Conservation (phyloP, 2,888 invertebrate species). For the Melangyna quadrimaculata region DNA sequence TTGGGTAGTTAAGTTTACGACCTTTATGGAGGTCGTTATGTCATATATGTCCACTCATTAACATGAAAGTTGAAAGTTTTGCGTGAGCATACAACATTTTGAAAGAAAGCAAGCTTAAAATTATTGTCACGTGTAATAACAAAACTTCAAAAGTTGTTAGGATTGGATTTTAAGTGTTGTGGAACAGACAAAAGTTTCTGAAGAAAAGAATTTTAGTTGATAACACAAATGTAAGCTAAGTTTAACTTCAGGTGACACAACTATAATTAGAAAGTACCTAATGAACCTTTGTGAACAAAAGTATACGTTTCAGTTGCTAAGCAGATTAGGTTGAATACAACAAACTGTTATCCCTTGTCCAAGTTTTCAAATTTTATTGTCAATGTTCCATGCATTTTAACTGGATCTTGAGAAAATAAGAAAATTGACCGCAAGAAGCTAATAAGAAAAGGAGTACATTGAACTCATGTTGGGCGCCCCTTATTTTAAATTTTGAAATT, state of each 20-base stretch:
- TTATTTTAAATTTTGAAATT: too few species aligned
- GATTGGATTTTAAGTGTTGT: background rate
- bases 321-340: too few species aligned
- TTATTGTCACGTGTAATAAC: constrained; percentile 21
- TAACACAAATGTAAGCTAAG: background rate
- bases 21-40: constrained; percentile 40
- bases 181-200: background rate
- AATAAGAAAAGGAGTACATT: too few species aligned
- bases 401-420: too few species aligned
- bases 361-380: too few species aligned
- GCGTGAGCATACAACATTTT: background rate
- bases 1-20: constrained; percentile 34
- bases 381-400: too few species aligned
- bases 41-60: constrained; percentile 38
- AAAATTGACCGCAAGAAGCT: too few species aligned
- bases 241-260: background rate
- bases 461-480: background rate
- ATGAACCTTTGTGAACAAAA: background rate
- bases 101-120: background rate
- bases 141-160: background rate
- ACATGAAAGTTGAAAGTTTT: constrained; percentile 12
- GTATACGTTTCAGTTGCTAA: too few species aligned
- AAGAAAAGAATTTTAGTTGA: background rate
- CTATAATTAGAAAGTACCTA: background rate
- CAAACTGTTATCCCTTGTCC: too few species aligned